Evolutionary conservation across 2,888 invertebrate genomes (phyloP), one percentile per base, ranked within the genome.

Genomic region (Ectropis crepuscularia): DNA sequence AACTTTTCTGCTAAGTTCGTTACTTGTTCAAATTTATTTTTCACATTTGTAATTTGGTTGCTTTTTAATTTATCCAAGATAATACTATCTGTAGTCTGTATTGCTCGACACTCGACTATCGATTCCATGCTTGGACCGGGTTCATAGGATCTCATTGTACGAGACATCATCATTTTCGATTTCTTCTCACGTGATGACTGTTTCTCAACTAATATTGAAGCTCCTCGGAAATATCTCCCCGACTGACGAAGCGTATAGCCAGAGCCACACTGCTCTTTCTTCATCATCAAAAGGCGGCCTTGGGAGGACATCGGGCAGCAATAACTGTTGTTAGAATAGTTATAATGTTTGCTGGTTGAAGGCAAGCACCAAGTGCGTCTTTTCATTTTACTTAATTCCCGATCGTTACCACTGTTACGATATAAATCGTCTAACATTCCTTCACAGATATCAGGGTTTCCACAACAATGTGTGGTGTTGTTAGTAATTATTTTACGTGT

Each of bases 221-320:
- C 67, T 9, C 71, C 72, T 46, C 61, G 62, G 54, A 55, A 67
- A 28, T 58, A 67, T 53, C 70, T 73, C 28, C 46, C 0, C 37
- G 71, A 48, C 10, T 48, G 63, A 6, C 73, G 65, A 5, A 59
- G 28, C 12, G 12, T 55, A 55, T 60, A 48, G 5, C 61, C 38
- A 37, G 41, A 63, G 12, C 63, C 8, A 10, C 50, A 42, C 70
- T 70, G 59, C 58, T 59, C 59, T 66, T 48, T 63, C 61, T 70
- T 63, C 80, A 81, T 58, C 67, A 75, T 75, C 42, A 72, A 69
- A 0, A 79, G 51, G 16, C 77, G 79, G 9, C 77, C 80, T 74
- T 82, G 78, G 2, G 87, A 83, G 5, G 81, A 77, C 43, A 78
- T 85, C 0, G 85, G 83, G 75, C 79, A 85, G 59, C 80, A 82